Conservation (phyloP, 2,888 invertebrate genomes). For the Drosophila limbata region DNA sequence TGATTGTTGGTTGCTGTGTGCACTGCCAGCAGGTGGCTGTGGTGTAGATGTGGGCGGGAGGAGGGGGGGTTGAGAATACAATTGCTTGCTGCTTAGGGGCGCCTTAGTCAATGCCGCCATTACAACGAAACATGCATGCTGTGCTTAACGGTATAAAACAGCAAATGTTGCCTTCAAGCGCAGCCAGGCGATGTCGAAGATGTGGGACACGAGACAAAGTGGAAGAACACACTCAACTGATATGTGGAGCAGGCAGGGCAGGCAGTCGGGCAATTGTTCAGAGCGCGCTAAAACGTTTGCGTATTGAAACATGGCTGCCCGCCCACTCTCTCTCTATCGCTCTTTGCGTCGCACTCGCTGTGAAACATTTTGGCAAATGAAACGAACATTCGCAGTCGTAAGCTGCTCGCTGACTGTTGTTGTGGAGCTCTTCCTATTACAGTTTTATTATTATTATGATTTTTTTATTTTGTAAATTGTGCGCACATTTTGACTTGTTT, state of each 20-base stretch:
- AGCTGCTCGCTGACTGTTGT: conserved; percentile 29
- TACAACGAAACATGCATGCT: conserved; percentile 57
- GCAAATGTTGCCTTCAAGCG: conserved; percentile 38
- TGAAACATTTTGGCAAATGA: conserved; percentile 57
- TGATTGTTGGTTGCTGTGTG: conserved; percentile 22
- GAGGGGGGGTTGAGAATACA: conserved; percentile 14
- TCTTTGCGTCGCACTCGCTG: background rate
- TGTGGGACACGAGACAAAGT: conserved; percentile 58
- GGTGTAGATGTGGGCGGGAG: background rate
- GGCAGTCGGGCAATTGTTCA: conserved; percentile 1
- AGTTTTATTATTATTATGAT: conserved; percentile 18
- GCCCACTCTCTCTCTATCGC: conserved; percentile 2
- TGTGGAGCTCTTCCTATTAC: conserved; percentile 28
- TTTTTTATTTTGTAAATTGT: conserved; percentile 36
- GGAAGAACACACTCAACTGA: conserved; percentile 24
- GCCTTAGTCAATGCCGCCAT: conserved; percentile 45
- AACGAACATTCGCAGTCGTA: conserved; percentile 43
- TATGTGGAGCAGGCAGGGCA: conserved; percentile 16
- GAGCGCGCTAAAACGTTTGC: conserved; percentile 37
- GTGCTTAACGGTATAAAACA: conserved; percentile 55
- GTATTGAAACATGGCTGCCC: conserved; percentile 46
- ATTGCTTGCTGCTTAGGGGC: conserved; percentile 53
- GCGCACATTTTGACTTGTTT: conserved; percentile 46
- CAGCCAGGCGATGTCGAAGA: conserved; percentile 37
- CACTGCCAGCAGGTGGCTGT: conserved; percentile 54